These are phyloP conservation scores for Oceanodroma tethys DNA, from an alignment of 2,113 vertebrate genomes.

Conservation along the genomic window DNA sequence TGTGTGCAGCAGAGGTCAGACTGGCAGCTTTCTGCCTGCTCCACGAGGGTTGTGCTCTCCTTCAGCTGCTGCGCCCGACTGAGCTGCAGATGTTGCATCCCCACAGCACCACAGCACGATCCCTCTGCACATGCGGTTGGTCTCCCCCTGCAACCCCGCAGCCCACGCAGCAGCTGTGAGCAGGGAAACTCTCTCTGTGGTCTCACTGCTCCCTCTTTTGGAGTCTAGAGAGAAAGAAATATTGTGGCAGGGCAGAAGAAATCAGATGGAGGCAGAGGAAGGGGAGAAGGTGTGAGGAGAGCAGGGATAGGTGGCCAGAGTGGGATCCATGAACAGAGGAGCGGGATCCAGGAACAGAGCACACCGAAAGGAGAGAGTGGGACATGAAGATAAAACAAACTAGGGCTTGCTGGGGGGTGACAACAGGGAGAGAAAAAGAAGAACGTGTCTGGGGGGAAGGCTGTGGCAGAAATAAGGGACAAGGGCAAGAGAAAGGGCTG, in stretches of 20 bases:
- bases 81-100: neutral
- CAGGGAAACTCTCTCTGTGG: neutral
- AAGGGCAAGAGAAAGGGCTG: neutral
- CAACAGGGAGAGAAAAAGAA: neutral
- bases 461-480: neutral
- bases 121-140: too few relatives aligned
- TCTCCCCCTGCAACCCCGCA: neutral
- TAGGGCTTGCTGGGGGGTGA: neutral
- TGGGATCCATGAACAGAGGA: neutral
- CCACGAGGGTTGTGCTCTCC: neutral
- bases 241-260: neutral
- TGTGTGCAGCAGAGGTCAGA: neutral
- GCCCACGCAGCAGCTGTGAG: neutral
- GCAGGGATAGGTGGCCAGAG: neutral
- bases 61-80: neutral
- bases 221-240: neutral
- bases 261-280: neutral
- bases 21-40: neutral
- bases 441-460: rapidly evolving
- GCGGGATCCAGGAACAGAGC: neutral
- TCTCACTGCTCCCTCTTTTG: neutral
- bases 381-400: neutral
- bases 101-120: neutral
- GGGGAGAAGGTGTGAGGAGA: neutral
- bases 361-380: neutral